Evolutionary conservation across 1,140 invertebrate genomes (phyloP).

Genomic region (Dryas iulia): DNA sequence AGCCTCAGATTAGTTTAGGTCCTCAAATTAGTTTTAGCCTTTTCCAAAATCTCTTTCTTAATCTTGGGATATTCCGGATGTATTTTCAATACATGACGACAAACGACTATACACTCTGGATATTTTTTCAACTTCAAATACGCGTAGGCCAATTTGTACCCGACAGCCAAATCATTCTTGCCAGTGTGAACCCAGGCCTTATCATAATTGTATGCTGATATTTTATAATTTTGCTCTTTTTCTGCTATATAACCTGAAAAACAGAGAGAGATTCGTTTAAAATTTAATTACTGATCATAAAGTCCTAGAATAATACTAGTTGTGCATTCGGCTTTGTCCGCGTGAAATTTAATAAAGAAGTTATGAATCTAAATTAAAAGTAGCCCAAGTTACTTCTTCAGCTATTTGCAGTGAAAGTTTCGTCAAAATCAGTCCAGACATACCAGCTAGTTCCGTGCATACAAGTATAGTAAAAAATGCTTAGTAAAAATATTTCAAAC

Average conservation of each 20-base stretch:
- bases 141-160: slow-evolving; percentile 96
- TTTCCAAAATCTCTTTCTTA: slow-evolving; percentile 96
- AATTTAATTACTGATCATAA: background rate
- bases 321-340: no score
- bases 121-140: slow-evolving; percentile 95
- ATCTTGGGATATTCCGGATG: slow-evolving; percentile 95
- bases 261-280: background rate
- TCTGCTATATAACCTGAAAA: slow-evolving; percentile 89
- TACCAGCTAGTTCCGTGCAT: no score
- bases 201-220: slow-evolving; percentile 92
- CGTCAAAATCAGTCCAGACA: no score
- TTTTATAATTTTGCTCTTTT: slow-evolving; percentile 94
- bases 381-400: no score
- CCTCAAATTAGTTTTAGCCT: slow-evolving; percentile 92
- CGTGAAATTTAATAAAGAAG: no score
- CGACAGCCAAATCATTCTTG: slow-evolving; percentile 90
- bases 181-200: slow-evolving; percentile 92
- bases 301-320: no score
- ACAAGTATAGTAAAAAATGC: no score
- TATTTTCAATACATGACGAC: slow-evolving; percentile 88
- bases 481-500: no score
- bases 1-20: slow-evolving; percentile 71
- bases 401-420: no score
- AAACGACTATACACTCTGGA: slow-evolving; percentile 84
- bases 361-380: no score